Evolutionary conservation across 35 echinoderm and acorn worm species (phyloP), one percentile per base, ranked within the genome.

Genomic region (Heliocidaris tuberculata): DNA sequence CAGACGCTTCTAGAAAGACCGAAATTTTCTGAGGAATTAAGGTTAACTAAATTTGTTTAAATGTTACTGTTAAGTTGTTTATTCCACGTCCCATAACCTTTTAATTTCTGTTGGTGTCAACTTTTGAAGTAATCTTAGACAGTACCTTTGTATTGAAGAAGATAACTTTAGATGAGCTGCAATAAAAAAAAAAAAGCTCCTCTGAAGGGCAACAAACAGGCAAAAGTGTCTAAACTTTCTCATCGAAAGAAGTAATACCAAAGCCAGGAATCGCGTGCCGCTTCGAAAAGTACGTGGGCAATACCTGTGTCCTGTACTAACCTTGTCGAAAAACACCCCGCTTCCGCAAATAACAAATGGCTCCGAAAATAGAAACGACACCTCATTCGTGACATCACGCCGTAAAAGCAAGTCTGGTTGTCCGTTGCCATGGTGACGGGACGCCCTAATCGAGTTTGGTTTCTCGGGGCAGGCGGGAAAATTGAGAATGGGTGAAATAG

Each of bases 381-480:
- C 87, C 15, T 47, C 87, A 48, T 89, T 89, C 87, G 47, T 89
- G 87, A 89, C 87, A 42, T 89, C 87, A 89, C 87, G 47, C 47
- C 1, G 24, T 21, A 16, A 47, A 47, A 47, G 87, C 17, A 48
- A 47, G 31, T 89, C 87, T 89, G 87, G 47, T 89, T 24, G 31
- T 48, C 31, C 87, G 87, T 89, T 89, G 87, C 87, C 87, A 15
- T 15, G 87, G 87, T 27, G 47, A 89, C 87, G 87, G 87, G 87
- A 89, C 87, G 87, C 87, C 31, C 29, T 47, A 89, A 89, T 89
- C 47, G 87, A 89, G 47, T 89, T 89, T 89, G 31, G 30, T 48
- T 89, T 48, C 87, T 9, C 47, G 29, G 87, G 65, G 65, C 65
- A 78, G 65, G 65, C 65, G 65, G 65, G 65, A 78, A 78, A 78